These are phyloP conservation scores for Catharus fuscescens DNA, from an alignment of 2,113 vertebrate genomes.

Conservation along the genomic window DNA sequence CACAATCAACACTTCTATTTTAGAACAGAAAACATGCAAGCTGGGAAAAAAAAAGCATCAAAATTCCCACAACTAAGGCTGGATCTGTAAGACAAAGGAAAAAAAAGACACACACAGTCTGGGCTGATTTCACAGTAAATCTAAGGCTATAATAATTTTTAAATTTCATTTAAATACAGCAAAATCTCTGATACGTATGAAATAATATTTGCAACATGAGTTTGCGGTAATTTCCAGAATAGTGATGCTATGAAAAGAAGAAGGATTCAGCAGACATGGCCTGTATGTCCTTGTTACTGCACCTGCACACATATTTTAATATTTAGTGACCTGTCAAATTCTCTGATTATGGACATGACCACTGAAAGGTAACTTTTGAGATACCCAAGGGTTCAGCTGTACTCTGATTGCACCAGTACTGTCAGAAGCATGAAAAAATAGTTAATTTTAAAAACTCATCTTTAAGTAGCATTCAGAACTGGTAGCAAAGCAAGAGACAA, in stretches of 20 bases:
- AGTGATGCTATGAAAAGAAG: background rate
- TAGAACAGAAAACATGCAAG: background rate
- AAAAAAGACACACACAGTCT: background rate
- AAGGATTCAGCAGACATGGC: background rate
- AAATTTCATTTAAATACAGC: background rate
- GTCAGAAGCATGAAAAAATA: background rate
- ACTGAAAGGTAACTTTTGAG: background rate
- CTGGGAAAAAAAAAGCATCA: background rate
- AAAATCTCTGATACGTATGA: background rate
- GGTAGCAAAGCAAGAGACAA: background rate
- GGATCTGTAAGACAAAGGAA: background rate
- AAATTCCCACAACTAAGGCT: background rate
- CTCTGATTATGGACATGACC: background rate
- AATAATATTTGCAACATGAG: background rate
- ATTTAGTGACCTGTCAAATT: background rate
- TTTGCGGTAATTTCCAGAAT: background rate
- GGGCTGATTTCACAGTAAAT: background rate
- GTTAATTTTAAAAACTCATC: background rate
- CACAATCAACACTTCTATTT: background rate
- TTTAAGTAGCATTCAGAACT: background rate
- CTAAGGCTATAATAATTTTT: background rate
- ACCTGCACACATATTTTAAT: background rate
- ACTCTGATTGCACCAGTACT: background rate
- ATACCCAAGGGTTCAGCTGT: background rate
- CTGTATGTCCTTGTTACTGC: background rate